Base-by-base conservation (phyloP, 2,113 vertebrate species). In the Scolopax mira region DNA sequence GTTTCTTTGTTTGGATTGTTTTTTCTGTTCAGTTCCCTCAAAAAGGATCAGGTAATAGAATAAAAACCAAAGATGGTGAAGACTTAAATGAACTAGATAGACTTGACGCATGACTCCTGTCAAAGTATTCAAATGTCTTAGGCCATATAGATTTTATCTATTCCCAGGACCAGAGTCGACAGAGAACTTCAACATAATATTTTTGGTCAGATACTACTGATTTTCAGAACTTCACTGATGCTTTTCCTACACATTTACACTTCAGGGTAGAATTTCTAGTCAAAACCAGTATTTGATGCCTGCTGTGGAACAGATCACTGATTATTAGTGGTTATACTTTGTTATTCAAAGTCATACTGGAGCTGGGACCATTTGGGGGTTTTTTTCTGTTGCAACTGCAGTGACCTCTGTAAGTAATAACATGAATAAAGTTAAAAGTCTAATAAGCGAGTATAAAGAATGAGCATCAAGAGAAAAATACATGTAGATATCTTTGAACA, bases 351-450 rank as follows among this genome's bases (percentile, higher is more conserved):
- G 4, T 42, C 49, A 23, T 60, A 22, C 18, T 21, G 13, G 25
- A 10, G 3, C 9, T 7, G 0, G 27, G 41, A 25, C 7, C 25
- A 16, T 0, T 51, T 51, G 49, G 7, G 2, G 48, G 10, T 57
- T 57, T 44, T 90, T 89, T 78, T 28, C 21, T 87, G 6, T 58
- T 74, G n/a, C 21, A n/a, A 1, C 7, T 49, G 17, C 24, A 41
- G 3, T 54, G 28, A 14, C 4, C 3, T 62, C 48, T 62, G 11
- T 17, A 71, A 77, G 33, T 44, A 80, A 58, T 5, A 61, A 37
- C 41, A 65, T 16, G 7, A 80, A 3, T 31, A 16, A 52, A 62
- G 8, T 22, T 4, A 78, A 30, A 62, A 58, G 54, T 80, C 18
- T 37, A 49, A 33, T 18, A 82, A 71, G 7, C 1, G 2, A 88